Base-by-base conservation (phyloP, 2,797 vertebrate species). In the Numenius phaeopus region DNA sequence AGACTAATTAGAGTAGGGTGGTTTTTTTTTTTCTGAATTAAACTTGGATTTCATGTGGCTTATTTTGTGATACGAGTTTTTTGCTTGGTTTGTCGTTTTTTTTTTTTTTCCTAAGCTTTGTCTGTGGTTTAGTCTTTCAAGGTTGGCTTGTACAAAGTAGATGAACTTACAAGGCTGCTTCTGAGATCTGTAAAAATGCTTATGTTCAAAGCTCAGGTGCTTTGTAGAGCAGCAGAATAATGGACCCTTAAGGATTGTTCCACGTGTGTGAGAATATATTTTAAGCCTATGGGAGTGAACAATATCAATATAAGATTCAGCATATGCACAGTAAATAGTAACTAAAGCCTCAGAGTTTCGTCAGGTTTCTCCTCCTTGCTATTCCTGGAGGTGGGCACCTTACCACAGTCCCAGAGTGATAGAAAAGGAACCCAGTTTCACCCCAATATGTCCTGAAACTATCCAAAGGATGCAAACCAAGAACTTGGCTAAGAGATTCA, bases 401-500 rank as follows among this genome's bases (percentile, higher is more conserved):
- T 22, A 11, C 47, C 7, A 3, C 42, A 37, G 30, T 24, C 37
- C 29, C 9, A 46, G 29, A 16, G 47, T 1, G 22, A 16, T 6
- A 40, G 27, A 44, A 19, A 9, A 80, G 16, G 13, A 44, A 76
- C 4, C 13, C 11, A 2, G 2, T 19, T 50, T 40, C 23, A 19
- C n/a, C 4, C 23, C 3, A 7, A 1, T 20, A 6, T 4, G 16
- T 11, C 11, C 46, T 39, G 20, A 19, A 61, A 9, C 4, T 10
- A 14, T 46, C 15, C 15, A 24, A 22, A 14, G 5, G 29, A 23
- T 67, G 29, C 27, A 72, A 29, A 14, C 11, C 8, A 40, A 19
- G 87, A 50, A 22, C 11, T 32, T 47, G 27, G 20, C 55, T 10
- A 14, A 64, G 44, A 32, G 46, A 13, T 26, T 57, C 19, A 17